Evolutionary conservation across 2,888 invertebrate species (phyloP).

Genomic region (Noctua fimbriata): DNA sequence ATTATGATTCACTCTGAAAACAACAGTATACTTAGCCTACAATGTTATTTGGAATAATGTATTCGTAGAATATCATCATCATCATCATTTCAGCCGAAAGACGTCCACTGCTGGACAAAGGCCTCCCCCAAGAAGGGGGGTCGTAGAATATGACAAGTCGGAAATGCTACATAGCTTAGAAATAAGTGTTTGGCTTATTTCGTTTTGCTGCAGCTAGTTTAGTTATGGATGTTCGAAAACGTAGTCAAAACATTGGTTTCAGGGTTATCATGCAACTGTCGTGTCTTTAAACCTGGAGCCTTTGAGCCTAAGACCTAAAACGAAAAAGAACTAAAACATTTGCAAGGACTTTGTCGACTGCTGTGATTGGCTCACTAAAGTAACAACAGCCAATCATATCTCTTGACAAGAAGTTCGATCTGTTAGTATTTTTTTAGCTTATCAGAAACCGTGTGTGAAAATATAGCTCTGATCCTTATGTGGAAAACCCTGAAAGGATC

Average conservation of each 20-base stretch:
- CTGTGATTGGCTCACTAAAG: background rate
- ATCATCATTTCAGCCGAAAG: too few species aligned
- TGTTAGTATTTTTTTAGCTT: background rate
- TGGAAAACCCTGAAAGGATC: constrained; percentile 22
- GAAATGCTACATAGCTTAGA: background rate
- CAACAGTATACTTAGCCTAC: background rate
- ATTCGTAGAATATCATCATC: background rate
- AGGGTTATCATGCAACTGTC: background rate
- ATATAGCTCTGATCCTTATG: too few species aligned
- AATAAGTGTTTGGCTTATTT: background rate
- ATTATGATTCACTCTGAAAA: background rate
- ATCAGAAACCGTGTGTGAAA: background rate
- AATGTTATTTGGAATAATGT: background rate
- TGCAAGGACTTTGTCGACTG: background rate
- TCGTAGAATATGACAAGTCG: background rate
- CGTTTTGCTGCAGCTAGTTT: background rate
- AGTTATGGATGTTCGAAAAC: background rate
- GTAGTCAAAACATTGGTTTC: background rate
- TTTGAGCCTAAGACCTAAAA: background rate
- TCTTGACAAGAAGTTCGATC: background rate
- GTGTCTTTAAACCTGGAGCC: background rate
- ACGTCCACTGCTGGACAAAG: too few species aligned
- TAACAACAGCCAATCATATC: background rate
- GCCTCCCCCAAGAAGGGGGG: too few species aligned
- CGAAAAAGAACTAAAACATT: background rate